phyloP scores from a whole-genome alignment of 2,113 vertebrate genomes.

The Pachypanchax playfairii region DNA sequence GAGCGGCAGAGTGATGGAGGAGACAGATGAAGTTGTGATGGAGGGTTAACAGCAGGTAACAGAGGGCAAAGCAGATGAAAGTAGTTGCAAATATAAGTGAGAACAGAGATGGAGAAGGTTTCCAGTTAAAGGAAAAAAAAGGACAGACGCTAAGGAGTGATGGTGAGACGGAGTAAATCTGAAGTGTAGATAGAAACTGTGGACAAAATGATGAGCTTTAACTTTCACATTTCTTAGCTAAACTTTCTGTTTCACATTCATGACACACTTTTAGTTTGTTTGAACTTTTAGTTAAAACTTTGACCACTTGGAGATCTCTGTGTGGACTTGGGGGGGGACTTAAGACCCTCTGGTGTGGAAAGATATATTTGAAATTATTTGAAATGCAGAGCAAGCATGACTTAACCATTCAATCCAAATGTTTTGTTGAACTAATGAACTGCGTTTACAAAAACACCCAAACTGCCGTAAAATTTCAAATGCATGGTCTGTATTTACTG shows the following conservation, averaged over 20 bases:
- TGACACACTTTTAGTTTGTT: not conserved
- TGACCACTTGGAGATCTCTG: not conserved
- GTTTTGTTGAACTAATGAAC: not conserved
- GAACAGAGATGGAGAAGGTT: conserved; percentile 37
- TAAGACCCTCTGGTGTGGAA: no score
- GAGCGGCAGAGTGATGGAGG: conserved; percentile 32
- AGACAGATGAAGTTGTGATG: conserved; percentile 41
- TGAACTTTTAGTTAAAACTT: not conserved
- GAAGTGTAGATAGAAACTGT: conserved; percentile 35
- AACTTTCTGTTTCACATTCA: conserved; percentile 9
- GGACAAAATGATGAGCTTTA: conserved; percentile 30
- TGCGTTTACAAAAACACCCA: not conserved
- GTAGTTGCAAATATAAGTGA: conserved; percentile 30
- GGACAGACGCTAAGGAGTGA: conserved; percentile 31
- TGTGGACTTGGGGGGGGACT: no score
- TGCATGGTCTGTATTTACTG: not conserved
- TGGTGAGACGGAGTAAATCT: conserved; percentile 40
- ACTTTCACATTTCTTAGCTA: conserved; percentile 18
- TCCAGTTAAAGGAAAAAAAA: conserved; percentile 49
- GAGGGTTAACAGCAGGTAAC: conserved; percentile 51
- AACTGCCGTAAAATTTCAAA: not conserved
- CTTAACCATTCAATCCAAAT: not conserved
- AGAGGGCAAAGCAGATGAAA: conserved; percentile 26
- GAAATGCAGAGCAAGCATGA: not conserved
- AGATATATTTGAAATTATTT: no score